These are phyloP conservation scores for Ptychobarbus kaznakovi DNA, from an alignment of 2,797 vertebrate genomes.

Conservation along the genomic window DNA sequence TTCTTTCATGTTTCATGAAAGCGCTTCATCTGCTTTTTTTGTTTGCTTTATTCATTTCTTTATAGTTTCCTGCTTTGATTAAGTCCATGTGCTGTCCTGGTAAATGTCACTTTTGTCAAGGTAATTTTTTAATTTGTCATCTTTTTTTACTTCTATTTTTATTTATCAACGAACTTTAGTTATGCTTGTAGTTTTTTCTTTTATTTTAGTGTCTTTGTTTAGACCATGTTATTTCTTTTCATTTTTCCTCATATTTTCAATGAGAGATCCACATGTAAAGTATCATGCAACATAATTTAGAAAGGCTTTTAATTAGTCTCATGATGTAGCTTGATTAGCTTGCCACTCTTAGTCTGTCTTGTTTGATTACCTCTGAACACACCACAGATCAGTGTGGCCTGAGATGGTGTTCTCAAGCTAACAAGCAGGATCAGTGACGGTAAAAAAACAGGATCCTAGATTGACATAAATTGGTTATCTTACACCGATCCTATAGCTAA, in stretches of 20 bases:
- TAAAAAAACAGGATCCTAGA: conserved; percentile 25
- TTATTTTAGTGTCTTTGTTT: conserved; percentile 5
- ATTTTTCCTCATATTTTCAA: background rate
- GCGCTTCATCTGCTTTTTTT: conserved; percentile 49
- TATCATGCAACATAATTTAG: background rate
- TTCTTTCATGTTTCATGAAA: conserved; percentile 19
- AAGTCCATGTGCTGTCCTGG: conserved; percentile 73
- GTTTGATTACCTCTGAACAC: conserved; percentile 6
- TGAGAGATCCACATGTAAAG: background rate
- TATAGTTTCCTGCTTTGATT: conserved; percentile 66
- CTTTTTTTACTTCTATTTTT: conserved; percentile 16
- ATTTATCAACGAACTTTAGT: background rate
- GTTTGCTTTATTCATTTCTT: conserved; percentile 64
- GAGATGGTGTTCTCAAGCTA: conserved; percentile 50
- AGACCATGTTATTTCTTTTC: background rate
- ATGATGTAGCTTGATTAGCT: conserved; percentile 13
- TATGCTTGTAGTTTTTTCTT: background rate
- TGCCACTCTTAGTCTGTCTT: conserved; percentile 12
- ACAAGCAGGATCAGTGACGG: conserved; percentile 48
- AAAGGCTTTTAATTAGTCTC: conserved; percentile 9
- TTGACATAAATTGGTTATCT: conserved; percentile 30
- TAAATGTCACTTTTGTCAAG: conserved; percentile 70
- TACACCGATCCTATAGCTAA: conserved; percentile 33
- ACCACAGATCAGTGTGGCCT: conserved; percentile 35
- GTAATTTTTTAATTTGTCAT: conserved; percentile 67